Percentiles rank a stretch among this genome's conserved stretches.
Evolutionary conservation across 2,888 invertebrate species (phyloP).

Genomic region (Drosophila fulvimacula): DNA sequence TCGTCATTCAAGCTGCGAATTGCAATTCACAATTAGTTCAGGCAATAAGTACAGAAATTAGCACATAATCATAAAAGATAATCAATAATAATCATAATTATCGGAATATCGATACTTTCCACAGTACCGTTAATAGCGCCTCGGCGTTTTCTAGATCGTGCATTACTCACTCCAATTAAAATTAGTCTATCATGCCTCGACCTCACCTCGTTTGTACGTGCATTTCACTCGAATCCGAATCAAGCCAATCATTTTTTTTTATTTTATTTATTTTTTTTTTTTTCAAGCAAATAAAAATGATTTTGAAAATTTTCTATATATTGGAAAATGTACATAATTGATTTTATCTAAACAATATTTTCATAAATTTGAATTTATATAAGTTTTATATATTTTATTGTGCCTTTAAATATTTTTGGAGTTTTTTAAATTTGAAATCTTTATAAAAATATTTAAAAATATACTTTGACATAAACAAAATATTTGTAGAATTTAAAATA

Average conservation of each 20-base stretch:
- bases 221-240: too few species aligned
- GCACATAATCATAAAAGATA: constrained; percentile 22
- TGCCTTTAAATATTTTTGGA: too few species aligned
- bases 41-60: constrained; percentile 1
- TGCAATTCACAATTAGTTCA: constrained; percentile 47
- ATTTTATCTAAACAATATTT: not conserved
- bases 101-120: constrained; percentile 6
- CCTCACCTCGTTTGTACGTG: not conserved
- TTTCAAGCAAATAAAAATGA: not conserved
- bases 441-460: too few species aligned
- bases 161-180: constrained; percentile 7
- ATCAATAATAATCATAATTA: constrained; percentile 14
- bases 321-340: not conserved
- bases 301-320: not conserved
- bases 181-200: constrained; percentile 2
- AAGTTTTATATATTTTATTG: not conserved
- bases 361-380: not conserved
- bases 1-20: constrained; percentile 27
- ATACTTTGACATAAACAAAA: too few species aligned
- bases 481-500: too few species aligned
- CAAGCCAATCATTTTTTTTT: not conserved
- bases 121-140: constrained; percentile 10
- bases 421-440: too few species aligned
- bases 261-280: not conserved
- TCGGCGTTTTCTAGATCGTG: constrained; percentile 24